Evolutionary conservation across 2,113 vertebrate species (phyloP).

Genomic region (Periophthalmodon schlosseri): DNA sequence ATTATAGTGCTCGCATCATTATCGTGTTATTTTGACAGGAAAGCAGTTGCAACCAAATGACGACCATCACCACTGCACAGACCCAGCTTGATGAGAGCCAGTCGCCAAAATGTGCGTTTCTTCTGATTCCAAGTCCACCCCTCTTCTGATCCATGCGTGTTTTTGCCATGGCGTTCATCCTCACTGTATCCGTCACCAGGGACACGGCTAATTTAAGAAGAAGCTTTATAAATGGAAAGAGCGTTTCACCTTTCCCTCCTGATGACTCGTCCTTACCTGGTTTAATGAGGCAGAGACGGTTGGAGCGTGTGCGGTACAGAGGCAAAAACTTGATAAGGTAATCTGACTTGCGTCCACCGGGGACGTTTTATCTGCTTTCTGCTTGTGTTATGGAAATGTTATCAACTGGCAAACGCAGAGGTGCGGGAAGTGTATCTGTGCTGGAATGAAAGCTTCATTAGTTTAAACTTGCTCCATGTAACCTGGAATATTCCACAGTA

Average conservation of each 20-base stretch:
- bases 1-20: not conserved
- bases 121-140: not conserved
- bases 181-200: not conserved
- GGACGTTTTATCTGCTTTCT: conserved; percentile 23
- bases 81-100: not conserved
- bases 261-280: conserved; percentile 39
- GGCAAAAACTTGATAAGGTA: not conserved
- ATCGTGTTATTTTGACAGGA: not conserved
- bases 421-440: not conserved
- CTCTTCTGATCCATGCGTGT: not conserved
- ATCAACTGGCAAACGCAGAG: not conserved
- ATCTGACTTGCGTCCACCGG: conserved; percentile 2
- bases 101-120: not conserved
- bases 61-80: not conserved
- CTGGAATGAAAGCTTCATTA: not conserved
- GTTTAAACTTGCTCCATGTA: not conserved
- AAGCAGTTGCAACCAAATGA: not conserved
- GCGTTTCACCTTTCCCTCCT: conserved; percentile 34
- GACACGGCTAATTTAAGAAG: conserved; percentile 45
- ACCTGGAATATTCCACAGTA: too few relatives aligned
- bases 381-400: not conserved
- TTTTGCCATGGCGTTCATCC: not conserved
- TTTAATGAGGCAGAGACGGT: conserved; percentile 45
- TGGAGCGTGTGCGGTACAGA: not conserved
- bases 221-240: conserved; percentile 45